phyloP scores from a whole-genome alignment of 2,888 invertebrate species.

The Hoplodrina blanda region DNA sequence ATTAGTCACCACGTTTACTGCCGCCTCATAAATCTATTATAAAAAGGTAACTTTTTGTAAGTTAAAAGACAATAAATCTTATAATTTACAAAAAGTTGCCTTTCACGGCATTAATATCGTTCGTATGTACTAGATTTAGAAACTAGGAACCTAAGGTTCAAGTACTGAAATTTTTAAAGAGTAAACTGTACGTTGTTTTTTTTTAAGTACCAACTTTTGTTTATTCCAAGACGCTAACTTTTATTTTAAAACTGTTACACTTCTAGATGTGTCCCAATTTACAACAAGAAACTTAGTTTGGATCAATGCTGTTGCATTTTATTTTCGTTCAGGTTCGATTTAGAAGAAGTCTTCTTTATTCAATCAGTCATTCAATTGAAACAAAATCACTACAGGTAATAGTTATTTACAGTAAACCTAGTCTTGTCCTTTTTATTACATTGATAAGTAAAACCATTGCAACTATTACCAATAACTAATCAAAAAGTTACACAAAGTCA shows the following conservation, averaged over 20 bases:
- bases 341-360: background rate
- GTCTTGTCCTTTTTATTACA: background rate
- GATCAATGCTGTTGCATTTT: slow-evolving; percentile 18
- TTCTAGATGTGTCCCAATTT: slow-evolving; percentile 20
- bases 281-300: background rate
- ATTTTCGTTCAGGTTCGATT: background rate
- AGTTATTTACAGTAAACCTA: background rate
- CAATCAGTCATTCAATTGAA: background rate
- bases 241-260: slow-evolving; percentile 11
- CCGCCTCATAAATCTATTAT: too few relatives aligned
- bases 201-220: background rate
- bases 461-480: background rate
- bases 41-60: too few relatives aligned
- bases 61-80: too few relatives aligned
- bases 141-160: too few relatives aligned
- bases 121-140: too few relatives aligned
- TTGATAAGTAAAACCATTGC: background rate
- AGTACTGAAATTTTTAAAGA: too few relatives aligned
- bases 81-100: too few relatives aligned
- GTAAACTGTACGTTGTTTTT: background rate
- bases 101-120: too few relatives aligned
- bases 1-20: too few relatives aligned
- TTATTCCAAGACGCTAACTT: background rate
- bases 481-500: background rate
- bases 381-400: background rate